Conservation (phyloP, 2,888 invertebrate genomes). For the Lampropteryx suffumata region DNA sequence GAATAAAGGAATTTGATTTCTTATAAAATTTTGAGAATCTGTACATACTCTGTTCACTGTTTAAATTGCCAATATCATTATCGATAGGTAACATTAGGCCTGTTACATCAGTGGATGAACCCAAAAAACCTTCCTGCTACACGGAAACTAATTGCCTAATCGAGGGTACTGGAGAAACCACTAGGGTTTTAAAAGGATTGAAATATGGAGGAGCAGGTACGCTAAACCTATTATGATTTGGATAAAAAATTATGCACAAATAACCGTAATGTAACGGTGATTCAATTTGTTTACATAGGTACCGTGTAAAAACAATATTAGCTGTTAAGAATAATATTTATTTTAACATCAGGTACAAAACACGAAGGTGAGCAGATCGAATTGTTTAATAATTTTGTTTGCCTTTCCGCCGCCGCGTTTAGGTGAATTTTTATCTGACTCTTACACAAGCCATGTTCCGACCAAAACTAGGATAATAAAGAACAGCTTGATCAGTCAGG, state of each 20-base stretch:
- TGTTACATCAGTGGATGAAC: constrained; percentile 12
- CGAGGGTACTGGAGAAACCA: constrained; percentile 14
- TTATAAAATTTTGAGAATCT: too few relatives aligned
- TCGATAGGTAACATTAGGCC: too few relatives aligned
- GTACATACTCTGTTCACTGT: too few relatives aligned
- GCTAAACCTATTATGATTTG: constrained; percentile 1
- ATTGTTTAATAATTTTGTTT: constrained; percentile 27
- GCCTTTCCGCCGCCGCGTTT: constrained; percentile 25
- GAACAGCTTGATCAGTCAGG: too few relatives aligned
- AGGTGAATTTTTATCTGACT: constrained; percentile 26
- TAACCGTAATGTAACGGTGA: too few relatives aligned
- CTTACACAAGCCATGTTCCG: constrained; percentile 13
- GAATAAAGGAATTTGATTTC: too few relatives aligned
- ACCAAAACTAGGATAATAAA: neutral
- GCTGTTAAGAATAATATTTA: neutral
- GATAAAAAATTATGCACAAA: too few relatives aligned
- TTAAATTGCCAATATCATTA: too few relatives aligned
- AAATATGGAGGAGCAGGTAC: neutral
- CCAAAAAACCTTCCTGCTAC: constrained; percentile 44
- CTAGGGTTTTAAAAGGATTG: constrained; percentile 31
- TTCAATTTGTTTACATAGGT: too few relatives aligned
- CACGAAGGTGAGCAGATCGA: constrained; percentile 17
- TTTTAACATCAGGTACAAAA: constrained; percentile 3
- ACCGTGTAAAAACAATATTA: too few relatives aligned
- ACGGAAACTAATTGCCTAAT: constrained; percentile 50